phyloP scores from a whole-genome alignment of 2,113 vertebrate species.

The Pelusios castaneus region DNA sequence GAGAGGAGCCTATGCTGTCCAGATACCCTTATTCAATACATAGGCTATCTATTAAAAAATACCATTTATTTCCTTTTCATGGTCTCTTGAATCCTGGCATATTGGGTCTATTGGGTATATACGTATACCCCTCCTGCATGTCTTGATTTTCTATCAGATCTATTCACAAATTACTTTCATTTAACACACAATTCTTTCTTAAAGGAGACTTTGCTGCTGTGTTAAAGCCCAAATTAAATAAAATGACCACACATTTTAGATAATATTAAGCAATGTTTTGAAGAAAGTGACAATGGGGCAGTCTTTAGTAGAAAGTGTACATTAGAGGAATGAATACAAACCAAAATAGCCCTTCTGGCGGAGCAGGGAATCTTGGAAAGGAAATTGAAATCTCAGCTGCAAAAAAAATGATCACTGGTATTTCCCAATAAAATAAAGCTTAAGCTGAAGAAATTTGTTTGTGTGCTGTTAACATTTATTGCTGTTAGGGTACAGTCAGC shows the following conservation, averaged over 20 bases:
- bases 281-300: not conserved
- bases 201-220: not conserved
- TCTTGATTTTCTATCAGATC: not conserved
- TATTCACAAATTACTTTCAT: fast-evolving
- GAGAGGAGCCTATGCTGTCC: not conserved
- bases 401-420: not conserved
- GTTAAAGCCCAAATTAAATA: fast-evolving
- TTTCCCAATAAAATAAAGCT: not conserved
- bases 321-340: not conserved
- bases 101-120: not conserved
- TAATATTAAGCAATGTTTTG: not conserved
- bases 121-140: not conserved
- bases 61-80: not conserved
- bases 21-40: not conserved
- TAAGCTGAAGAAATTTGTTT: not conserved
- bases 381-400: fast-evolving
- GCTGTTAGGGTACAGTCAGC: not conserved
- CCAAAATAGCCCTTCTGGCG: not conserved
- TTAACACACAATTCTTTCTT: not conserved
- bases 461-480: not conserved
- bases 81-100: not conserved
- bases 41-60: not conserved
- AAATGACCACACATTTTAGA: not conserved
- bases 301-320: not conserved
- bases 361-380: not conserved